Evolutionary conservation across 1,140 invertebrate genomes (phyloP), one percentile per base, ranked within the genome.

Genomic region (Steinernema feltiae): DNA sequence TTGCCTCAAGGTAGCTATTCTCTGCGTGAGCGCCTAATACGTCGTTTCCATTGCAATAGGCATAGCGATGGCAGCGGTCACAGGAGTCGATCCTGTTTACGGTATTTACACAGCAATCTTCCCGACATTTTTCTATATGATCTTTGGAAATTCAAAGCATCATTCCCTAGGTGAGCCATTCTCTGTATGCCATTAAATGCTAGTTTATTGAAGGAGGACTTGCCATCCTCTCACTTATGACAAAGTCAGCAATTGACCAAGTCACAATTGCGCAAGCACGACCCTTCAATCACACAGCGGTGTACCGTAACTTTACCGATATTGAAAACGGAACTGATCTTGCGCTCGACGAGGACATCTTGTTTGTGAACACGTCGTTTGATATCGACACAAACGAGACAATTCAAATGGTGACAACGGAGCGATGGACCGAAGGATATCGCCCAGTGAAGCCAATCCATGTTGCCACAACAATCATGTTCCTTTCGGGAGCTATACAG

Each of bases 41-140:
- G n/a, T n/a, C n/a, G n/a, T n/a, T n/a, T n/a, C n/a, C n/a, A n/a
- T n/a, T n/a, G n/a, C n/a, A n/a, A n/a, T 46, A 83, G 82, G 83
- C n/a, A 85, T 85, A 71, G 83, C 83, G 0, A 78, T 85, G 48
- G 83, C 83, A 29, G 77, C 76, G 31, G 86, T 85, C 70, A 85
- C 82, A 41, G 84, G 84, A n/a, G 84, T 85, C 21, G 79, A 79
- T 21, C 83, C 83, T 21, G 84, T 85, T 41, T 85, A 85, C 76
- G 83, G 83, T 27, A 78, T 85, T 21, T 85, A 85, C 71, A 86
- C 83, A 27, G 81, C 84, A 48, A 85, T 85, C 63, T 85, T 85
- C 71, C 84, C 83, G 15, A 78, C 84, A 18, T 85, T 85, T 71
- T 76, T 85, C 32, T 85, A 85, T 69, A 84, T 85, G 32, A 78